These are phyloP conservation scores for Callosobruchus maculatus DNA, from an alignment of 2,888 invertebrate species.

Conservation along the genomic window DNA sequence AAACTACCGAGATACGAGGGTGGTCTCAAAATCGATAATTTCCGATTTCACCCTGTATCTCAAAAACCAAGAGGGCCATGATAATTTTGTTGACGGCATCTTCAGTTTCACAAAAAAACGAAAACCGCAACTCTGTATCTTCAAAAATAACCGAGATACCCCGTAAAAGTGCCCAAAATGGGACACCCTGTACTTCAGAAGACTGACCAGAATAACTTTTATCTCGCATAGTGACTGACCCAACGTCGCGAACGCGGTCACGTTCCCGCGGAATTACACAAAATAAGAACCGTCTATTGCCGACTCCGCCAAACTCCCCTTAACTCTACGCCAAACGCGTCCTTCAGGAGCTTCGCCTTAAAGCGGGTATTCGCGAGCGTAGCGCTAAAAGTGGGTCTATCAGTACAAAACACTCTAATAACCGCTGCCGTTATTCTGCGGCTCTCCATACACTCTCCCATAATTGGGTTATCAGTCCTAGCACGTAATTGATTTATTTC, in stretches of 20 bases:
- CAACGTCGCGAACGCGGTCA: not conserved
- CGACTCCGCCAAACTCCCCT: not conserved
- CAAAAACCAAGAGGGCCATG: no score
- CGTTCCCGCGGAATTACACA: not conserved
- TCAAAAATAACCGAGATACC: no score
- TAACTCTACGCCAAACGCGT: not conserved
- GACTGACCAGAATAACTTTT: not conserved
- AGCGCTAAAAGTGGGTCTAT: not conserved
- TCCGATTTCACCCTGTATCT: no score
- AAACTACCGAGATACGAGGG: no score
- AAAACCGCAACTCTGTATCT: no score
- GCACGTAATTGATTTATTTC: conserved; percentile 43
- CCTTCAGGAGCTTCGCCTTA: not conserved
- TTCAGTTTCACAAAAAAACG: no score
- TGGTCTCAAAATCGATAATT: no score
- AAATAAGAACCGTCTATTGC: not conserved
- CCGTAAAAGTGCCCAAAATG: no score
- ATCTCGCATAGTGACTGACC: not conserved
- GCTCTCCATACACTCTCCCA: conserved; percentile 25
- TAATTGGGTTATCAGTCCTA: conserved; percentile 39
- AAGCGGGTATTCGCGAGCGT: not conserved
- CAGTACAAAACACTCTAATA: not conserved
- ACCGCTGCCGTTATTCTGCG: not conserved
- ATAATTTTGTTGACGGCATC: no score
- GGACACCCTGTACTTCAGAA: no score